Evolutionary conservation across 2,113 vertebrate genomes (phyloP).

Genomic region (Cyprinodon brontotheroides): DNA sequence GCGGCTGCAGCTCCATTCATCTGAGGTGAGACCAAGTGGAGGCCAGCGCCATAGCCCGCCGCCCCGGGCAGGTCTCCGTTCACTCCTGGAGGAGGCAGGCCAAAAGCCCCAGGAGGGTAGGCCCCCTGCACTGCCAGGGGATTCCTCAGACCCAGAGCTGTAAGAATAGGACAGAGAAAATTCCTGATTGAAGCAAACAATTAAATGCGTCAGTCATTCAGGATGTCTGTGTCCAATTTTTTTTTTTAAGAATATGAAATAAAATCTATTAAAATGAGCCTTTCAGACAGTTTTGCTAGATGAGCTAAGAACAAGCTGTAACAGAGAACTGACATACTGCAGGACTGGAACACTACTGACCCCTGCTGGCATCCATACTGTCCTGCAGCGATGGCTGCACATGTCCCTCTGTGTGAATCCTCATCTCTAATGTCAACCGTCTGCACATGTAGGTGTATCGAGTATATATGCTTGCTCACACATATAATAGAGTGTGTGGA

Average conservation of each 20-base stretch:
- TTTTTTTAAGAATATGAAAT: constrained; percentile 1
- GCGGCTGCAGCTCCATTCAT: constrained; percentile 81
- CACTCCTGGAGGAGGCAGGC: constrained; percentile 85
- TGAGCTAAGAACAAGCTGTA: constrained; percentile 44
- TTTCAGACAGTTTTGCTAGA: constrained; percentile 47
- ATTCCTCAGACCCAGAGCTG: constrained; percentile 87
- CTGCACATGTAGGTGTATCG: constrained; percentile 23
- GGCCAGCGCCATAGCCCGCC: constrained; percentile 79
- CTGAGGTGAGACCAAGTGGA: constrained; percentile 87
- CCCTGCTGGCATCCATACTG: constrained; percentile 69
- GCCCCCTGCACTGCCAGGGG: constrained; percentile 85
- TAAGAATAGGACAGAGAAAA: background rate
- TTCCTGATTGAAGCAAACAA: constrained; percentile 16
- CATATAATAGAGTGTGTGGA: constrained; percentile 15
- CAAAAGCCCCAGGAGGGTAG: constrained; percentile 85
- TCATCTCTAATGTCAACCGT: constrained; percentile 10
- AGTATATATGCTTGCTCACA: constrained; percentile 15
- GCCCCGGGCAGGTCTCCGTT: constrained; percentile 86
- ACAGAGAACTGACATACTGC: constrained; percentile 18
- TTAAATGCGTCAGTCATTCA: background rate
- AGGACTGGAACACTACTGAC: constrained; percentile 74
- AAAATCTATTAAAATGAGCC: constrained; percentile 24
- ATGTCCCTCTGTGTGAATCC: background rate
- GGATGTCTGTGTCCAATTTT: background rate
- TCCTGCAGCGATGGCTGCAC: constrained; percentile 20